These are phyloP conservation scores for Hemiscyllium ocellatum DNA, from an alignment of 2,113 vertebrate species.

Conservation along the genomic window DNA sequence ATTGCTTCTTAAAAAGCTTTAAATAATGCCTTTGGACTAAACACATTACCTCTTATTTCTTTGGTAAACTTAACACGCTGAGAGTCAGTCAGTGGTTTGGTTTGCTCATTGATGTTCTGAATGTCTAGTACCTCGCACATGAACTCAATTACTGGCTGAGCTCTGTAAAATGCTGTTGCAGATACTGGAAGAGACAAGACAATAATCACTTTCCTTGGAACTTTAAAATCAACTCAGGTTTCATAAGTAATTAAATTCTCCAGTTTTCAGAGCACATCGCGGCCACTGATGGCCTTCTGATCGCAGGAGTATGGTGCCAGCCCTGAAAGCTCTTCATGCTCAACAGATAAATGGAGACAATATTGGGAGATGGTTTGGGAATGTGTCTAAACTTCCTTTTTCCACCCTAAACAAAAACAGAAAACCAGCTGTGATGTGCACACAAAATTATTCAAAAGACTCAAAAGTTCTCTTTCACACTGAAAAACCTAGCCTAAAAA, in stretches of 20 bases:
- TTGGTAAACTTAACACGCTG: slow-evolving; percentile 99
- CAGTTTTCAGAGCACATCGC: background rate
- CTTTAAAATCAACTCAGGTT: background rate
- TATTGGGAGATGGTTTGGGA: background rate
- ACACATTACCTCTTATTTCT: slow-evolving; percentile 86
- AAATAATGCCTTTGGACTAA: background rate
- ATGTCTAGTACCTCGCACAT: slow-evolving; percentile 98
- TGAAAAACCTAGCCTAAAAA: background rate
- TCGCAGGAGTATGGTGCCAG: background rate
- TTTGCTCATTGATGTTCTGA: slow-evolving; percentile 97
- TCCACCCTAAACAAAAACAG: background rate
- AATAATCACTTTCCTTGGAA: background rate
- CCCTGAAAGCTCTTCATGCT: background rate
- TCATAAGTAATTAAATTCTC: background rate
- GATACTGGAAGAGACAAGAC: slow-evolving; percentile 66
- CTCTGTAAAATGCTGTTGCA: slow-evolving; percentile 95
- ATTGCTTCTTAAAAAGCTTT: background rate
- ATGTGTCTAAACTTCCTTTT: background rate
- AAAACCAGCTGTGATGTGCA: background rate
- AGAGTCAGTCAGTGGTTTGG: slow-evolving; percentile 93
- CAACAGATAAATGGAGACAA: background rate
- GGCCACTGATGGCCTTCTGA: too few species aligned
- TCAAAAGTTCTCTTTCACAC: background rate
- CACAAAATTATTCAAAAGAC: background rate
- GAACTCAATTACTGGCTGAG: slow-evolving; percentile 97